phyloP scores from a whole-genome alignment of 2,113 vertebrate genomes.

The Glaucomys volans region DNA sequence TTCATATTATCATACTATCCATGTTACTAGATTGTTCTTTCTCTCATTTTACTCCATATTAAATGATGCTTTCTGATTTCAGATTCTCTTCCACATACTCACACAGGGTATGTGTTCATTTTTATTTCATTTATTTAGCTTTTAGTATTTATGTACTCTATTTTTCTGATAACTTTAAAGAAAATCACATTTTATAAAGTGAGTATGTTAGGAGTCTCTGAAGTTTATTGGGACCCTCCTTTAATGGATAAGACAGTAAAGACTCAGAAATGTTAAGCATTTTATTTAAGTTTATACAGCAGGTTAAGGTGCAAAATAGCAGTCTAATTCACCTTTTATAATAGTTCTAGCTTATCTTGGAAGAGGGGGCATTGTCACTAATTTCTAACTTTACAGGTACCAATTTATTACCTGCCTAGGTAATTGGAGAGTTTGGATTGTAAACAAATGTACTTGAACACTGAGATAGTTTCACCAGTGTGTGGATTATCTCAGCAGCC shows the following conservation, averaged over 20 bases:
- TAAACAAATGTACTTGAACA: background rate
- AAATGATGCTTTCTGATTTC: background rate
- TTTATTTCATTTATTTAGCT: background rate
- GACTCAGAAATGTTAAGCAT: background rate
- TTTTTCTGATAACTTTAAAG: slow-evolving; percentile 4
- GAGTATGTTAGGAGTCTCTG: background rate
- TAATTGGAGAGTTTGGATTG: background rate
- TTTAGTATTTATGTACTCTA: background rate
- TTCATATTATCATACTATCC: too few relatives aligned
- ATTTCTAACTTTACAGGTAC: background rate
- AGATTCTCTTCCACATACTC: background rate
- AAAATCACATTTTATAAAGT: background rate
- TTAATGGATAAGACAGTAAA: background rate
- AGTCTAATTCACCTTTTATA: background rate
- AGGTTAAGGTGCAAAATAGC: background rate
- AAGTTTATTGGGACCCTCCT: background rate
- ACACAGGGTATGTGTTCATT: background rate
- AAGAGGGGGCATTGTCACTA: background rate
- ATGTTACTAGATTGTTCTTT: background rate
- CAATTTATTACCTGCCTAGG: background rate
- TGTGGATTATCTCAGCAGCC: background rate
- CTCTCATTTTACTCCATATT: background rate
- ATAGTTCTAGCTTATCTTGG: background rate
- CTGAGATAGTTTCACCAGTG: background rate
- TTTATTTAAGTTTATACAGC: background rate